Percentiles rank a stretch among this genome's conserved stretches.
Evolutionary conservation across 2,888 invertebrate genomes (phyloP).

Genomic region (Caenorhabditis sp.): DNA sequence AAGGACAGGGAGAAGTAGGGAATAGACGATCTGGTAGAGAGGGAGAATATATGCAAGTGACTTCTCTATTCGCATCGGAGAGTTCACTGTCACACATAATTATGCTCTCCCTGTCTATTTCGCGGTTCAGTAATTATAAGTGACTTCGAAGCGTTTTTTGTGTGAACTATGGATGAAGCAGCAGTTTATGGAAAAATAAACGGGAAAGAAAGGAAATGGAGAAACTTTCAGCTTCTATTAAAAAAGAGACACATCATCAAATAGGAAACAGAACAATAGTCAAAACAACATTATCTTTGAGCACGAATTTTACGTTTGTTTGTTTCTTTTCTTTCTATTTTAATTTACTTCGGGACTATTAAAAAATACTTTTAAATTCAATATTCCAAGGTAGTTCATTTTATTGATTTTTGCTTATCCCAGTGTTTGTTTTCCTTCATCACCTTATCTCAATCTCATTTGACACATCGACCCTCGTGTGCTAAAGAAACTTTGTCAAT

Average conservation of each 20-base stretch:
- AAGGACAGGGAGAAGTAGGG: slow-evolving; percentile 30
- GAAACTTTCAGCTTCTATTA: slow-evolving; percentile 12
- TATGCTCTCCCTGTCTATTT: slow-evolving; percentile 23
- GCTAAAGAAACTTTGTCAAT: slow-evolving; percentile 38
- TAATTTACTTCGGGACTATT: too few species aligned
- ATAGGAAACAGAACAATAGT: background rate
- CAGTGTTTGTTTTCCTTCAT: slow-evolving; percentile 27
- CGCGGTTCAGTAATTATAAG: slow-evolving; percentile 24
- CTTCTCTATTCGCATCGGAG: slow-evolving; percentile 16
- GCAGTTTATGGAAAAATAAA: slow-evolving; percentile 16
- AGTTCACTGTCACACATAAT: slow-evolving; percentile 46
- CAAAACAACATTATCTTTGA: too few species aligned
- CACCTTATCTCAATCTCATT: slow-evolving; percentile 6
- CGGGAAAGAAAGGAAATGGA: background rate
- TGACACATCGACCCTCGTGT: slow-evolving; percentile 28
- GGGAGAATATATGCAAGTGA: background rate
- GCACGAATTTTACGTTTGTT: too few species aligned
- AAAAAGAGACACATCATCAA: slow-evolving; percentile 26
- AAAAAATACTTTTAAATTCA: too few species aligned
- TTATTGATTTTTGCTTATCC: too few species aligned
- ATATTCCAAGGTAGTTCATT: background rate
- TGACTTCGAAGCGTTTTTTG: slow-evolving; percentile 11
- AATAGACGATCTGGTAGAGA: slow-evolving; percentile 3
- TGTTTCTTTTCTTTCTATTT: too few species aligned
- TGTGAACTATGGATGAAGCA: slow-evolving; percentile 6